Evolutionary conservation across 1,140 invertebrate species (phyloP).

Genomic region (Drosophila melanica): DNA sequence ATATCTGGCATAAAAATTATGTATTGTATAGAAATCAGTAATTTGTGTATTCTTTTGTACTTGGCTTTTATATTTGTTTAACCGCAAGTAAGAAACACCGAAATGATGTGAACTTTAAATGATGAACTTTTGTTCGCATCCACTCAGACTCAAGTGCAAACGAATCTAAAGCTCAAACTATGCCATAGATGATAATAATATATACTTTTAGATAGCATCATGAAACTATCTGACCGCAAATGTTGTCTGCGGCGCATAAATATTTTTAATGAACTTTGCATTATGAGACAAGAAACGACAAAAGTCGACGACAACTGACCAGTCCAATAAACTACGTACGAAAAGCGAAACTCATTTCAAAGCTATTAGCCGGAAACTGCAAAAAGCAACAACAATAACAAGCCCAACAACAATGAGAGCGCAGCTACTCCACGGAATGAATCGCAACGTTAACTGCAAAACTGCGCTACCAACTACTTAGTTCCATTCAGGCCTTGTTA

Average conservation of each 20-base stretch:
- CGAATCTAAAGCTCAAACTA: background rate
- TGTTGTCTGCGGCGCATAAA: conserved; percentile 57
- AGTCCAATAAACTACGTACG: conserved; percentile 40
- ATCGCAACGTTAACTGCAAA: conserved; percentile 18
- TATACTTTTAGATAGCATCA: conserved; percentile 8
- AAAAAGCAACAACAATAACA: conserved; percentile 21
- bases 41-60: too few relatives aligned
- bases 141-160: too few relatives aligned
- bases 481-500: conserved; percentile 23
- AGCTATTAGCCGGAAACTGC: conserved; percentile 71
- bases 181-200: background rate
- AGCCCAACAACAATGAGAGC: conserved; percentile 12
- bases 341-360: conserved; percentile 76
- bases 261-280: conserved; percentile 39
- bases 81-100: too few relatives aligned
- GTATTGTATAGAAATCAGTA: too few relatives aligned
- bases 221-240: conserved; percentile 60
- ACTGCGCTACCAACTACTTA: conserved; percentile 27
- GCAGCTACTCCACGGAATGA: conserved; percentile 26
- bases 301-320: conserved; percentile 14
- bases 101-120: too few relatives aligned
- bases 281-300: conserved; percentile 20
- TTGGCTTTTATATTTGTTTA: too few relatives aligned
- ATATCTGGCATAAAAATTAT: too few relatives aligned
- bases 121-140: too few relatives aligned